Percentiles rank a stretch among this genome's conserved stretches.
Conservation (phyloP, 2,113 vertebrate genomes). For the Alosa alosa region DNA sequence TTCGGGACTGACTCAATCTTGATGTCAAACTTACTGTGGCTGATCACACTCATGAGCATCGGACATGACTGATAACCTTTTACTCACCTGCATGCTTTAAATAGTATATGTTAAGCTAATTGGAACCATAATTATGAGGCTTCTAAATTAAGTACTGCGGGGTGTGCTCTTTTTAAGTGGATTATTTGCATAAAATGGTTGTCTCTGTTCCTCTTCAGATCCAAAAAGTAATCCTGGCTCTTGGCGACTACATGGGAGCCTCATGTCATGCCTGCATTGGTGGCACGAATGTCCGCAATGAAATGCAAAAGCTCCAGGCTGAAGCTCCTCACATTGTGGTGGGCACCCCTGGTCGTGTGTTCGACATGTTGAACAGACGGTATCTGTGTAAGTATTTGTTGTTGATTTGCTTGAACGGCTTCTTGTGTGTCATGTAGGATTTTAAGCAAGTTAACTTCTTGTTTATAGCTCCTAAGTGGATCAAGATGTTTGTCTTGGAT, state of each 20-base stretch:
- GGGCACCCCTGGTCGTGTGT: conserved; percentile 85
- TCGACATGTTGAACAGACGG: conserved; percentile 86
- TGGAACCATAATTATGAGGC: not conserved
- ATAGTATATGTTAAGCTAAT: not conserved
- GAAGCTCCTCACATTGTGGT: conserved; percentile 87
- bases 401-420: not conserved
- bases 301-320: conserved; percentile 87
- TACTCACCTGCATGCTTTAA: no score
- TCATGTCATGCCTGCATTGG: conserved; percentile 88
- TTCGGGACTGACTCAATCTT: conserved; percentile 74
- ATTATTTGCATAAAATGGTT: not conserved
- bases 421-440: no score
- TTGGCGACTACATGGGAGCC: conserved; percentile 89
- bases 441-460: not conserved
- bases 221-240: conserved; percentile 86
- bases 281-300: conserved; percentile 86
- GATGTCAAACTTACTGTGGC: conserved; percentile 57
- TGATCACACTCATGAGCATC: conserved; percentile 62
- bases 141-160: not conserved
- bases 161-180: not conserved
- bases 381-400: conserved; percentile 78
- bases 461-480: conserved; percentile 85
- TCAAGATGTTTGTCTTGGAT: conserved; percentile 99
- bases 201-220: conserved; percentile 64
- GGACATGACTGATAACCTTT: no score